Percentiles rank a stretch among this genome's conserved stretches.
Conservation (phyloP, 1,140 invertebrate species). For the Cyrtorhinus lividipennis region DNA sequence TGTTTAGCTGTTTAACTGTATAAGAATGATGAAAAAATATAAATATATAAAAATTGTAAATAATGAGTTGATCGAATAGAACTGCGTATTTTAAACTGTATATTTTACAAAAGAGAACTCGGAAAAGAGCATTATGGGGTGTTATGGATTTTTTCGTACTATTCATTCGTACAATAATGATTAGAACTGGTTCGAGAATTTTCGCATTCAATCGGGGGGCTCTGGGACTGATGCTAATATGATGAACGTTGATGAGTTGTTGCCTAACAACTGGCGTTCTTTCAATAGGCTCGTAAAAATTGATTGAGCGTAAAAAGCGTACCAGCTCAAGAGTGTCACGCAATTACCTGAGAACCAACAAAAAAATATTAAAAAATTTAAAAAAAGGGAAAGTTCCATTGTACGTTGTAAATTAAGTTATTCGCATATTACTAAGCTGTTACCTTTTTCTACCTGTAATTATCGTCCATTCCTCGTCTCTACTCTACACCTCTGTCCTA, state of each 20-base stretch:
- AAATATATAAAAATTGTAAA: constrained; percentile 10
- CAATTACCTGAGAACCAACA: not conserved
- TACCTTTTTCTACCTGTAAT: no score
- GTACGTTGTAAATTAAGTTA: not conserved
- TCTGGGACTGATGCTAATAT: no score
- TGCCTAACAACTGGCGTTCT: no score
- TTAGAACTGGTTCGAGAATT: not conserved
- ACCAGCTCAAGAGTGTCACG: not conserved
- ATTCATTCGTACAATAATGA: not conserved
- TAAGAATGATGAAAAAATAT: constrained; percentile 9
- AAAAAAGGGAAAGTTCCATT: not conserved
- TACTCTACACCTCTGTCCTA: no score
- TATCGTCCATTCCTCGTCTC: not conserved
- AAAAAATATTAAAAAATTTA: no score
- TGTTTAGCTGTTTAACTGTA: constrained; percentile 14
- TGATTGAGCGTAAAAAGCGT: no score
- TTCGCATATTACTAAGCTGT: not conserved
- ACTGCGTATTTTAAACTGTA: constrained; percentile 15
- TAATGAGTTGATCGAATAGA: constrained; percentile 10
- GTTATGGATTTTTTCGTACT: not conserved
- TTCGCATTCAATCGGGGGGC: not conserved
- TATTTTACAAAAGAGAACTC: constrained; percentile 3
- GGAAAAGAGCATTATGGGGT: not conserved
- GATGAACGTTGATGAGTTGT: no score
- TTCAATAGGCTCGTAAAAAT: no score